Conservation (phyloP, 37 sponge, comb jelly and placozoan species). For the Halisarca cf. caerulea region DNA sequence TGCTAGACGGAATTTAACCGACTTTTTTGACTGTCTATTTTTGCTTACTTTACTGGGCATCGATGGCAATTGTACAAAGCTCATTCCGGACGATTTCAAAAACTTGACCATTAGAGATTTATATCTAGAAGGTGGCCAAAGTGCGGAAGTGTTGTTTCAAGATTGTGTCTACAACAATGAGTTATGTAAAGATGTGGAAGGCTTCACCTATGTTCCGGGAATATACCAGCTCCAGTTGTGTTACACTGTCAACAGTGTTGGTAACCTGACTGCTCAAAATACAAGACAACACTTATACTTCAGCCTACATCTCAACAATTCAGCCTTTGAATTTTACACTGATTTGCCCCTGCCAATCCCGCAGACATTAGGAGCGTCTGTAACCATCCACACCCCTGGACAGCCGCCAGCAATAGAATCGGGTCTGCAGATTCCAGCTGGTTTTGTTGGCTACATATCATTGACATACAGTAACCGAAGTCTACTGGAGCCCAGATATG, state of each 20-base stretch:
- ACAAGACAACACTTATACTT: not conserved
- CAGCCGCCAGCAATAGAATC: not conserved
- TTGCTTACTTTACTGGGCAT: too few relatives aligned
- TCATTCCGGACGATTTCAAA: not conserved
- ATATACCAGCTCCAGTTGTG: not conserved
- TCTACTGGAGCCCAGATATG: slow-evolving; percentile 11
- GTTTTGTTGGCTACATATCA: not conserved
- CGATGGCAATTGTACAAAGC: not conserved
- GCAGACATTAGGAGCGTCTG: too few relatives aligned
- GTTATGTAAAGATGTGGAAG: not conserved
- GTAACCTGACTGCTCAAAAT: not conserved
- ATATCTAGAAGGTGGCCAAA: not conserved
- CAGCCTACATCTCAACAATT: not conserved
- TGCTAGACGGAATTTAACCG: not conserved
- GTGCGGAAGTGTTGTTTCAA: not conserved
- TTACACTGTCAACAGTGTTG: not conserved
- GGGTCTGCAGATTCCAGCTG: not conserved
- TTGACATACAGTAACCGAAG: not conserved
- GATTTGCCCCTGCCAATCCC: too few relatives aligned
- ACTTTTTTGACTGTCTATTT: not conserved
- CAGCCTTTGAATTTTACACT: not conserved
- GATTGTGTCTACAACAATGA: not conserved
- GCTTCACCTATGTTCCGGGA: not conserved
- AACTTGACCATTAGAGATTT: not conserved
- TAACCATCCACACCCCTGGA: slow-evolving; percentile 3